phyloP scores from a whole-genome alignment of 2,113 vertebrate genomes.

The Pelodiscus sinensis region DNA sequence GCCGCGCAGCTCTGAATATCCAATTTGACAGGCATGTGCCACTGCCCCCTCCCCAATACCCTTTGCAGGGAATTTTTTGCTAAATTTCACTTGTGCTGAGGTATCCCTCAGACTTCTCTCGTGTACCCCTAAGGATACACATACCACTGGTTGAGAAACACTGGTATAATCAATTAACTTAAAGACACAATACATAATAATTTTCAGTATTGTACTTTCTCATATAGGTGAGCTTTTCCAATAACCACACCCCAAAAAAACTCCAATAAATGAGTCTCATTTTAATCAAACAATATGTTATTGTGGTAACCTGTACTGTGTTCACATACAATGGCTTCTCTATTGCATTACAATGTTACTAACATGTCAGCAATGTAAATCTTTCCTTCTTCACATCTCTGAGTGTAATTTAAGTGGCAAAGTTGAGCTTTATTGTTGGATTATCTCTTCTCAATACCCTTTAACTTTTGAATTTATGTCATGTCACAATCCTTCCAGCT shows the following conservation, averaged over 20 bases:
- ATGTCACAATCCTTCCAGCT: not conserved
- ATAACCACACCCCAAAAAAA: too few species aligned
- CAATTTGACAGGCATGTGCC: too few species aligned
- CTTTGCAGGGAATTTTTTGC: too few species aligned
- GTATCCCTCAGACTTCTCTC: too few species aligned
- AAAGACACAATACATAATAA: not conserved
- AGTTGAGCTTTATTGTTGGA: not conserved
- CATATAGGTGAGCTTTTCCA: too few species aligned
- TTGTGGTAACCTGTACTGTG: not conserved
- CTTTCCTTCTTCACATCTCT: not conserved
- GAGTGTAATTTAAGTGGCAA: not conserved
- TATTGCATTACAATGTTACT: not conserved
- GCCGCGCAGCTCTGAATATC: too few species aligned
- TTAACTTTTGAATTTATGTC: not conserved
- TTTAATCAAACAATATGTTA: too few species aligned
- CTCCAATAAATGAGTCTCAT: too few species aligned
- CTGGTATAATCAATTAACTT: not conserved
- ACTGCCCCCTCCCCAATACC: too few species aligned
- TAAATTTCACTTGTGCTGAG: too few species aligned
- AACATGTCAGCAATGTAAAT: not conserved
- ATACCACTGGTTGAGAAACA: too few species aligned
- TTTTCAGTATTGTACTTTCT: not conserved
- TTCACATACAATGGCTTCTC: not conserved
- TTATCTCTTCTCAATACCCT: not conserved
- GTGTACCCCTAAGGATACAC: too few species aligned